A percentile compares a stretch with the other conserved stretches of the same genome.
Evolutionary conservation across 2,888 invertebrate genomes (phyloP).

Genomic region (Argyra leucocephala): DNA sequence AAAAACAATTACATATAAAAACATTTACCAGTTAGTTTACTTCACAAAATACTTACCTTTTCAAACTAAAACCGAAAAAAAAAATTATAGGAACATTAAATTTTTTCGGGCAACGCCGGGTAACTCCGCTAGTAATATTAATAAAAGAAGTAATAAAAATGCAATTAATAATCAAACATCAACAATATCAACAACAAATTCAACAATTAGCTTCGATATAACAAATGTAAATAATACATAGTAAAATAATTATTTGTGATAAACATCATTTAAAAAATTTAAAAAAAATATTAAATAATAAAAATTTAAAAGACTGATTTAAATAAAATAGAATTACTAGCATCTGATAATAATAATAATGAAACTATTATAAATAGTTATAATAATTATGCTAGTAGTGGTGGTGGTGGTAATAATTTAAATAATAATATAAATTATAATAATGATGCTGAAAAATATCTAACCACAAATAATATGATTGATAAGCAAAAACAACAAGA

Average conservation of each 20-base stretch:
- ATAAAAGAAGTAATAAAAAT: not conserved
- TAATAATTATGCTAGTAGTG: not conserved
- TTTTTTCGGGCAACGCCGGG: too few species aligned
- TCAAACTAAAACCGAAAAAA: too few species aligned
- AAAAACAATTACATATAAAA: too few species aligned
- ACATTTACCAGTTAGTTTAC: too few species aligned
- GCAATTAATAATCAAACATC: not conserved
- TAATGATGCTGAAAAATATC: not conserved
- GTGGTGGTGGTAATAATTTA: not conserved
- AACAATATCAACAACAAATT: not conserved
- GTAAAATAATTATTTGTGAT: not conserved
- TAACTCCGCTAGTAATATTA: not conserved
- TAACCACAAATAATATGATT: not conserved
- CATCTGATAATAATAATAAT: slow-evolving; percentile 2
- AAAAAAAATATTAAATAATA: not conserved
- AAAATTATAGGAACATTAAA: too few species aligned
- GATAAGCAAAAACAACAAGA: not conserved
- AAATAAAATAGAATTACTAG: not conserved
- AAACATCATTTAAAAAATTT: not conserved
- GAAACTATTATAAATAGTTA: not conserved
- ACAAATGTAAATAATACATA: not conserved
- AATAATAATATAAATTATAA: not conserved
- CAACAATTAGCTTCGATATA: not conserved
- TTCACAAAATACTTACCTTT: too few species aligned
- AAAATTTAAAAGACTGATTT: not conserved